Evolutionary conservation across 2,113 vertebrate genomes (phyloP), one percentile per base, ranked within the genome.

Genomic region (Cyprinodon brontotheroides): DNA sequence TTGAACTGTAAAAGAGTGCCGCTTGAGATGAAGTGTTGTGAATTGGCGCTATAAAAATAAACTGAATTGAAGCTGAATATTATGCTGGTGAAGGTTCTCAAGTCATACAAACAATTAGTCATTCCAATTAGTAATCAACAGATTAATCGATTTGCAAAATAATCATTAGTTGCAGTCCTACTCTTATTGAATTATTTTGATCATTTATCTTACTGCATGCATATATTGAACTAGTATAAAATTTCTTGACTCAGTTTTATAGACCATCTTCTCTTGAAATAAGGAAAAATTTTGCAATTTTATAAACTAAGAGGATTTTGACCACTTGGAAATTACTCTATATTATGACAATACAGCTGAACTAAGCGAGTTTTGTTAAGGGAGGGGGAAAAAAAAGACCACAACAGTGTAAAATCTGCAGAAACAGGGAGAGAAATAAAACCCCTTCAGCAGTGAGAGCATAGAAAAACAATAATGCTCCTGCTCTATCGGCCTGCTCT

Each of bases 321-420:
- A 45, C 72, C 29, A 48, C 66, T 65, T 22, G 77, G 74, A 90
- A 85, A 70, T 69, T 73, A 75, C 70, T 80, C 74, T 74, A 89
- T 29, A 29, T 1, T 29, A 29, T 87, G 80, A 77, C 67, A 38
- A 60, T 63, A 70, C 74, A 62, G 37, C 9, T 50, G 43, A 41
- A 61, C 1, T 37, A 70, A 43, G 17, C 20, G 63, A 20, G 14
- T 50, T 20, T 22, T 43, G 48, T 37, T 20, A n/a, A 20, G 20
- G 50, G 50, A 53, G 15, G 50, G n/a, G 50, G 36, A 1, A 63
- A 38, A n/a, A n/a, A 50, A 40, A 38, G 8, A 40, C 12, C 11
- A 5, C 10, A 20, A 39, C 36, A n/a, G 41, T 37, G 40, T 20
- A 22, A n/a, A 45, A 14, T 37, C 40, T 10, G 41, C 74, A 47